These are phyloP conservation scores for Trypoxylon attenuatum DNA, from an alignment of 2,888 invertebrate genomes.

Conservation along the genomic window DNA sequence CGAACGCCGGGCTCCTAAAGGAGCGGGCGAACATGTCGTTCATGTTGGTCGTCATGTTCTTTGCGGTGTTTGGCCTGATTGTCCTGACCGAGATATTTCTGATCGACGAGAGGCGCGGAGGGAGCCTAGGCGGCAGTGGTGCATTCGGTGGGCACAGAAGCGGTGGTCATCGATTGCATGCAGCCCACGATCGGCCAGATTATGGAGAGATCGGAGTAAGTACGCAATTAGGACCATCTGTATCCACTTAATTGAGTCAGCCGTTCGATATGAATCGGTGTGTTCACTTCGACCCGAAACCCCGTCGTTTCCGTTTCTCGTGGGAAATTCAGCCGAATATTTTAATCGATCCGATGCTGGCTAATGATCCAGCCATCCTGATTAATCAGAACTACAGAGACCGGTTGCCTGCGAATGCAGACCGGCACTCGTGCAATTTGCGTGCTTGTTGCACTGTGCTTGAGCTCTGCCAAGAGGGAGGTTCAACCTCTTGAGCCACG, in stretches of 20 bases:
- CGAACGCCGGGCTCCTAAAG: conserved; percentile 78
- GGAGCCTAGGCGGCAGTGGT: conserved; percentile 77
- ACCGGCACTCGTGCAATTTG: too few species aligned
- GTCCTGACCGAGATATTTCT: conserved; percentile 89
- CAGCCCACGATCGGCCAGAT: conserved; percentile 77
- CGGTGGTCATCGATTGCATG: conserved; percentile 74
- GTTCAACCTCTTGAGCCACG: too few species aligned
- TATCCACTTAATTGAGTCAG: conserved; percentile 30
- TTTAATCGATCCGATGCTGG: too few species aligned
- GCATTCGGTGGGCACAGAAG: conserved; percentile 76
- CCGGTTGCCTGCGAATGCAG: too few species aligned
- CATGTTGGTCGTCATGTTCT: conserved; percentile 92
- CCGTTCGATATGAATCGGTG: conserved; percentile 11
- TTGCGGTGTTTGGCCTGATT: conserved; percentile 91
- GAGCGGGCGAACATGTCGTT: conserved; percentile 92
- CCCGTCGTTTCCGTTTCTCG: too few species aligned
- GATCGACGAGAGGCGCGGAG: conserved; percentile 78
- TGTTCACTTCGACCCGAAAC: too few species aligned
- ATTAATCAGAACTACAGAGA: too few species aligned
- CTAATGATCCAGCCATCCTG: too few species aligned
- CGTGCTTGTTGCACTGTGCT: too few species aligned
- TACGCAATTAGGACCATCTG: conserved; percentile 42
- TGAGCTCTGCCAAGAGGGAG: too few species aligned
- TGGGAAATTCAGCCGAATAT: background rate
- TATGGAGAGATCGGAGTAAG: conserved; percentile 81